These are phyloP conservation scores for Rhynchophorus ferrugineus DNA, from an alignment of 1,140 invertebrate genomes.

Conservation along the genomic window DNA sequence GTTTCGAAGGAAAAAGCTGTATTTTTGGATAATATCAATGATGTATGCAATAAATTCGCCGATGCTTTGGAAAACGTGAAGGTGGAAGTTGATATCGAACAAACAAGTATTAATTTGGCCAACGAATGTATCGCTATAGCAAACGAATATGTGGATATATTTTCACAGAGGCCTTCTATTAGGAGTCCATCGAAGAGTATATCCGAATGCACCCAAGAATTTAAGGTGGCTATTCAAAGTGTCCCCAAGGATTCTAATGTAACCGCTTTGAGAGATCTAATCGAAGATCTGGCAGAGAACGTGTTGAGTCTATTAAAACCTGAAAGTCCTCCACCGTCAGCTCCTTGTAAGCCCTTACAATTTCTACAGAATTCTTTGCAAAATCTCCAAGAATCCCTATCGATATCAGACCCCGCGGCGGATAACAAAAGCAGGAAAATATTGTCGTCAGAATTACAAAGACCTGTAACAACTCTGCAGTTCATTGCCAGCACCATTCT, in stretches of 20 bases:
- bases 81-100: conserved; percentile 21
- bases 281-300: conserved; percentile 14
- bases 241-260: conserved; percentile 16
- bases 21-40: conserved; percentile 13
- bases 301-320: conserved; percentile 12
- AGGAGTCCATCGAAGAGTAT: conserved; percentile 14
- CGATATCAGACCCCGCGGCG: conserved; percentile 16
- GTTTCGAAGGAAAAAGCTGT: conserved; percentile 13
- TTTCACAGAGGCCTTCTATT: conserved; percentile 7
- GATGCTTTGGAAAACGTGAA: conserved; percentile 17
- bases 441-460: conserved; percentile 28
- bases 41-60: conserved; percentile 2
- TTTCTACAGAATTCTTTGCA: conserved; percentile 39
- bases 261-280: conserved; percentile 8
- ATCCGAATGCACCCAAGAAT: conserved; percentile 14
- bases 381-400: conserved; percentile 31
- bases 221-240: conserved; percentile 17
- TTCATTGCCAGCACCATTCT: conserved; percentile 34
- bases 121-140: conserved; percentile 12
- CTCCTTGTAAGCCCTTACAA: conserved; percentile 15
- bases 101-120: conserved; percentile 14
- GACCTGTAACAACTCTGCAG: conserved; percentile 33
- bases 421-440: conserved; percentile 31
- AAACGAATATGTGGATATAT: conserved; percentile 18
- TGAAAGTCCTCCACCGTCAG: conserved; percentile 11